Evolutionary conservation across 2,888 invertebrate genomes (phyloP).

Genomic region (Thera britannica): DNA sequence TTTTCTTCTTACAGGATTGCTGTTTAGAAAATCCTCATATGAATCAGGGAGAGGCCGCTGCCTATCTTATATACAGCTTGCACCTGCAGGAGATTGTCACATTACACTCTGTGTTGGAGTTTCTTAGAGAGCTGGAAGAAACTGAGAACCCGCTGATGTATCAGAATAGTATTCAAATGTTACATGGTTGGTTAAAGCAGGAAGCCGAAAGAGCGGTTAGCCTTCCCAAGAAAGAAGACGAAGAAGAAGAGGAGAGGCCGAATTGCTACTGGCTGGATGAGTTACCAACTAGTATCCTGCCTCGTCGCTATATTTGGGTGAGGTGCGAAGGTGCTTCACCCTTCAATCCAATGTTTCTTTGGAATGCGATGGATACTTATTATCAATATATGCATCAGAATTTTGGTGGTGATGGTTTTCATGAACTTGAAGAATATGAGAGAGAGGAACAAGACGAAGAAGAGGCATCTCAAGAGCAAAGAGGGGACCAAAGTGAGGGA

Average conservation of each 20-base stretch:
- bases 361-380: neutral
- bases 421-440: neutral
- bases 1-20: constrained; percentile 4
- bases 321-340: neutral
- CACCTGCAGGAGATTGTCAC: neutral
- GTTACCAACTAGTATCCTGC: neutral
- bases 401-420: neutral
- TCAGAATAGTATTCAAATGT: neutral
- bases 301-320: neutral
- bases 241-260: constrained; percentile 1
- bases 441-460: neutral
- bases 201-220: neutral
- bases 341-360: neutral
- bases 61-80: neutral
- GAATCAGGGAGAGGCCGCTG: neutral
- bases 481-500: neutral
- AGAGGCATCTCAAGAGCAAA: neutral
- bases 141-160: neutral
- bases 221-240: neutral
- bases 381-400: neutral
- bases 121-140: neutral
- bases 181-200: constrained; percentile 1
- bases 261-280: neutral
- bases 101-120: neutral
- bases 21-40: neutral